Evolutionary conservation across 2,113 vertebrate genomes (phyloP), one percentile per base, ranked within the genome.

Genomic region (Crocuta crocuta): DNA sequence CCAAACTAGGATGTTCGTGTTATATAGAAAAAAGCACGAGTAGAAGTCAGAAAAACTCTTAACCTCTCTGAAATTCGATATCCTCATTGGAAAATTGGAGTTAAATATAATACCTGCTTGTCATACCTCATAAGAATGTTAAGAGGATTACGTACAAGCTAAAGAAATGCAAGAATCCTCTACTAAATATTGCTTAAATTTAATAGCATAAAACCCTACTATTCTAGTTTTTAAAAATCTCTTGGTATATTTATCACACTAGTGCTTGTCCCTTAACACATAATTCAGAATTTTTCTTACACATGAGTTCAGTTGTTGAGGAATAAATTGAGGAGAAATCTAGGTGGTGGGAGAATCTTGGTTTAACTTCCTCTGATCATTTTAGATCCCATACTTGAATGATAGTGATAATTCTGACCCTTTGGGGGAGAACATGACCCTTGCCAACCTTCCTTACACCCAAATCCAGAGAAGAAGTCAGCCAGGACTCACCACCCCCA

Each of bases 361-460:
- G 19, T 43, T 73, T 83, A 93, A 65, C 48, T 68, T 91, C 50
- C 55, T 71, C 43, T 55, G 33, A 81, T 92, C 66, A 76, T 78
- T 94, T 96, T 95, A 86, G 58, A 81, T 48, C 15, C 78, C 35
- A 23, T 89, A 35, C 74, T 70, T 73, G 79, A 89, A 43, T 93
- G 23, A 90, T 92, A 33, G 55, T 70, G 28, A 63, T 94, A 58
- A 58, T 73, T 91, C 78, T 93, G 35, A 74, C 35, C 45, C n/a
- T 91, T 26, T 71, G 24, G 24, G 63, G 4, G 78, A 26, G 31
- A 76, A 17, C 2, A 80, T 35, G 39, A 35, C 23, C 55, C 23
- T 33, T 19, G 31, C 78, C 35, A 68, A 48, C 53, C 61, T 94
- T 80, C 88, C 21, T 91, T 58, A 73, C 48, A 53, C 31, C 39